phyloP scores from a whole-genome alignment of 2,888 invertebrate species.

The Achlya flavicornis region DNA sequence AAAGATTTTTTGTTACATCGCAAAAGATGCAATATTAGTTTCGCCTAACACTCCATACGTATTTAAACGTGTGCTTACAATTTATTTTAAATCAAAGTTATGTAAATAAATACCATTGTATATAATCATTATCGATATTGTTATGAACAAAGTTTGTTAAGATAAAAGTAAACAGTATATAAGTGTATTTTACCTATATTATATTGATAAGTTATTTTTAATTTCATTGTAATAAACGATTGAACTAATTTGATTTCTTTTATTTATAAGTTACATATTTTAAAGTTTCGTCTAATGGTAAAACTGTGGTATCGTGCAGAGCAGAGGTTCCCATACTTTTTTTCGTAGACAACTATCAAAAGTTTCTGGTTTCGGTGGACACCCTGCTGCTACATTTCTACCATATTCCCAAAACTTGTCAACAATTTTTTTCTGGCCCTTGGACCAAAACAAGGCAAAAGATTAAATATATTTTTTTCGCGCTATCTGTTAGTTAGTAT shows the following conservation, averaged over 20 bases:
- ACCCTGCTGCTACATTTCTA: too few relatives aligned
- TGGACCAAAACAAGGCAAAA: too few relatives aligned
- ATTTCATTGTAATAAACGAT: constrained; percentile 68
- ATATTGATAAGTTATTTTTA: constrained; percentile 56
- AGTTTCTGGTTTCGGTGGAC: too few relatives aligned
- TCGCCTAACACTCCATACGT: not conserved
- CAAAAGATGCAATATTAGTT: not conserved
- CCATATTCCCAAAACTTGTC: too few relatives aligned
- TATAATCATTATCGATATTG: constrained; percentile 48
- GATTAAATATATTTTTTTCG: too few relatives aligned
- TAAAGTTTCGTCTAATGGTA: too few relatives aligned
- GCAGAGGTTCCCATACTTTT: too few relatives aligned
- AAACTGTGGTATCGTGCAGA: too few relatives aligned
- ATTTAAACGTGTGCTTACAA: not conserved
- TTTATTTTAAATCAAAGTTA: constrained; percentile 17
- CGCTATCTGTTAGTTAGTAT: too few relatives aligned
- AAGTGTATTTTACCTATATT: constrained; percentile 44
- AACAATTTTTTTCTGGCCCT: too few relatives aligned
- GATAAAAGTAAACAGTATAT: constrained; percentile 43
- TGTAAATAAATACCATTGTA: constrained; percentile 45
- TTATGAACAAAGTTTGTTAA: constrained; percentile 67
- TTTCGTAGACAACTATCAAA: too few relatives aligned
- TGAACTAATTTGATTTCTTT: constrained; percentile 32
- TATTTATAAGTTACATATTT: not conserved
- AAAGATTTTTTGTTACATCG: not conserved